Evolutionary conservation across 2,888 invertebrate species (phyloP).

Genomic region (Quadroppia sp.): DNA sequence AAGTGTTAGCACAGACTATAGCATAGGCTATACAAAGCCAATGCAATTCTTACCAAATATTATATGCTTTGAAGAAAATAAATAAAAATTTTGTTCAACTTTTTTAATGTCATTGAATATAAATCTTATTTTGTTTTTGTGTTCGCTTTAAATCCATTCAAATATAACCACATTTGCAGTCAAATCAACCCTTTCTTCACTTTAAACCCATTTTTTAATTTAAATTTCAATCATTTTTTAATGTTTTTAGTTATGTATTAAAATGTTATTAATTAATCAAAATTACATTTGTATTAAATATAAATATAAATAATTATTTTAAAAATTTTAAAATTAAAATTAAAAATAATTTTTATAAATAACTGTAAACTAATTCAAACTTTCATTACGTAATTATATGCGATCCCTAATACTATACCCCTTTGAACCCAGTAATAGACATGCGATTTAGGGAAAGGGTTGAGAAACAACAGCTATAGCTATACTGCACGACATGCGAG

Average conservation of each 20-base stretch:
- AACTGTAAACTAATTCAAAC: not conserved
- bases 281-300: too few relatives aligned
- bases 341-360: not conserved
- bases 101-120: constrained; percentile 24
- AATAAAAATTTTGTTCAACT: constrained; percentile 22
- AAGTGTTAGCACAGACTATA: constrained; percentile 21
- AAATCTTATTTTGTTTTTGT: constrained; percentile 5
- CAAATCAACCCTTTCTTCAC: not conserved
- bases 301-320: not conserved
- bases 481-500: constrained; percentile 19
- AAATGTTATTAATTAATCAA: not conserved
- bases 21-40: constrained; percentile 3
- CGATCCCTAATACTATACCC: constrained; percentile 20
- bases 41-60: constrained; percentile 1
- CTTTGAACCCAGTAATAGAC: constrained; percentile 27
- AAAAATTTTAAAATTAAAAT: not conserved
- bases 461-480: constrained; percentile 1
- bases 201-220: not conserved
- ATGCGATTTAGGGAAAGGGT: constrained; percentile 18
- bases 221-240: not conserved
- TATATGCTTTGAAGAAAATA: not conserved
- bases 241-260: not conserved
- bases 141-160: not conserved
- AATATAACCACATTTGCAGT: not conserved
- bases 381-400: constrained; percentile 23